phyloP scores from a whole-genome alignment of 1,140 invertebrate genomes.

The Popillia japonica region DNA sequence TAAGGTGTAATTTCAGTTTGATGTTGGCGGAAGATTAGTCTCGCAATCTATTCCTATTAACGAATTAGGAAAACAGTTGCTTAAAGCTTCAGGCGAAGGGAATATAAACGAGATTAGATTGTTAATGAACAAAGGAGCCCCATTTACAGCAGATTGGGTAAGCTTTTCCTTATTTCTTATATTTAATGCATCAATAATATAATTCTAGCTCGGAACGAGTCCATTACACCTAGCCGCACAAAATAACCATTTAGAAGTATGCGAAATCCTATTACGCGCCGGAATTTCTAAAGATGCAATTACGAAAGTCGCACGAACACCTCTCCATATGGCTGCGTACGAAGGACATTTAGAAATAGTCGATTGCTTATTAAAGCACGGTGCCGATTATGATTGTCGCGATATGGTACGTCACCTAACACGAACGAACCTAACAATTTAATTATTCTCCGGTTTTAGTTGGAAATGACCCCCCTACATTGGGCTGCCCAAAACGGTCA shows the following conservation, averaged over 20 bases:
- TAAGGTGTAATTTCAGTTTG: constrained; percentile 47
- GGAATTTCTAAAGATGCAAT: constrained; percentile 87
- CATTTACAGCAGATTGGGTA: constrained; percentile 93
- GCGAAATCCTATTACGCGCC: constrained; percentile 81
- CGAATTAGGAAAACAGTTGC: constrained; percentile 83
- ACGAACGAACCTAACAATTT: no score
- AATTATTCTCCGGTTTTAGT: constrained; percentile 60
- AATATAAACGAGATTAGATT: constrained; percentile 78
- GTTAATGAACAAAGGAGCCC: constrained; percentile 87
- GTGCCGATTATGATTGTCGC: constrained; percentile 78
- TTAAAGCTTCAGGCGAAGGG: constrained; percentile 80
- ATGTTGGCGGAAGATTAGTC: constrained; percentile 42
- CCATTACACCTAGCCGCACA: constrained; percentile 87
- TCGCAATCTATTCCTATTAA: constrained; percentile 48
- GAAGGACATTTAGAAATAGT: constrained; percentile 85
- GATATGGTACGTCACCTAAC: constrained; percentile 81
- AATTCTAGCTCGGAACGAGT: constrained; percentile 81
- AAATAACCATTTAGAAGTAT: constrained; percentile 82
- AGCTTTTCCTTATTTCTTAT: no score
- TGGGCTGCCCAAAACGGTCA: constrained; percentile 92
- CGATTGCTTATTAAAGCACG: constrained; percentile 77
- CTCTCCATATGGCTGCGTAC: constrained; percentile 86
- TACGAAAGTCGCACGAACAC: constrained; percentile 92
- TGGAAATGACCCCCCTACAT: constrained; percentile 93
- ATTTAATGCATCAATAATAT: neutral